Base-by-base conservation (phyloP, 2,888 invertebrate genomes). In the Caenorhabditis sp. region DNA sequence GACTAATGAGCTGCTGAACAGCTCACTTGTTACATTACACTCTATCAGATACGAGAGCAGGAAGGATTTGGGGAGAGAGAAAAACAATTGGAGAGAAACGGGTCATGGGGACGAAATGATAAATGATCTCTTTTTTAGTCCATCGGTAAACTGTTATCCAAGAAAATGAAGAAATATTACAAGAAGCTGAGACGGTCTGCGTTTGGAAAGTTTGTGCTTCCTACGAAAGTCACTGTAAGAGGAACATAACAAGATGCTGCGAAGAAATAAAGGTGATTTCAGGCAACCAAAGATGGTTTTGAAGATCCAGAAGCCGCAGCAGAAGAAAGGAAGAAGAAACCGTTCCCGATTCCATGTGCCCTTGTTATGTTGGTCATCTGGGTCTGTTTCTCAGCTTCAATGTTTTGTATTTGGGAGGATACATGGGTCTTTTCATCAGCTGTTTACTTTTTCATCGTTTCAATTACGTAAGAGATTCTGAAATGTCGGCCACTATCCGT, bases 371-470 rank as follows among this genome's bases (percentile, higher is more conserved):
- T 92, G 24, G 80, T 89, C n/a, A 56, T 90, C 14, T 91, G 90
- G 90, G 90, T 91, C 28, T 79, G 89, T 26, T 85, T 91, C 61
- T 89, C 89, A 16, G 89, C 91, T 7, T 47, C 85, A 31, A 69
- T 87, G 56, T 86, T 88, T 41, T 86, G 86, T 54, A 79, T 84
- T 31, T 88, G 86, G 86, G 88, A 88, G 66, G 31, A 63, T 12
- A 83, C 87, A 22, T 88, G 88, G 88, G 86, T 88, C 2, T 89
- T 85, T 80, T 70, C 85, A 35, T 90, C 90, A 1, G 87, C 89
- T 26, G 87, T 91, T 41, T 91, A 91, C 86, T 92, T 92, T 77
- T 92, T 89, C 82, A 90, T 92, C 64, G 90, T 92, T 2, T 92
- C 92, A 0, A 92, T 92, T 72, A 89, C 90, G 90, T 90, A 22